Conservation (phyloP, 1,140 invertebrate species). For the Eubasilissa regina region DNA sequence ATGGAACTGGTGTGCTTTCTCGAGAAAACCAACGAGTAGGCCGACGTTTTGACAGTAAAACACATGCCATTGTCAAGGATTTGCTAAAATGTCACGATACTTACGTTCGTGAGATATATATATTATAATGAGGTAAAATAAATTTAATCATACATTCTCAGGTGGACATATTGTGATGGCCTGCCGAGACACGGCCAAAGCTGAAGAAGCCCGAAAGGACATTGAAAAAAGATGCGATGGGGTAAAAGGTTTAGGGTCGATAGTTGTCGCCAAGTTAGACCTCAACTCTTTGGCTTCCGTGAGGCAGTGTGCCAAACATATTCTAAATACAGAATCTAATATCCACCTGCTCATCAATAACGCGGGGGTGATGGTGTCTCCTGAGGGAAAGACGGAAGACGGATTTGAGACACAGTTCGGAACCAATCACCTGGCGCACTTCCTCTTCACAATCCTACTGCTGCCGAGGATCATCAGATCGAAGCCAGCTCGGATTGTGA, state of each 20-base stretch:
- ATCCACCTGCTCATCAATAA: constrained; percentile 88
- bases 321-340: constrained; percentile 74
- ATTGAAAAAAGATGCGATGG: constrained; percentile 69
- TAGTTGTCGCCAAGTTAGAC: constrained; percentile 78
- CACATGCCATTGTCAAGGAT: too few relatives aligned
- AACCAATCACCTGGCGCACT: constrained; percentile 88
- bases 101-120: too few relatives aligned
- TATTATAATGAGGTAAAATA: too few relatives aligned
- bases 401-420: constrained; percentile 89
- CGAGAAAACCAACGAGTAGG: too few relatives aligned
- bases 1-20: too few relatives aligned
- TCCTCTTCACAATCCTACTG: constrained; percentile 85
- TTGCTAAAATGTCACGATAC: too few relatives aligned
- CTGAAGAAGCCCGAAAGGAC: constrained; percentile 62
- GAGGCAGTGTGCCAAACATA: constrained; percentile 21
- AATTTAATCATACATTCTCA: constrained; percentile 25
- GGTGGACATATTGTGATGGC: constrained; percentile 81
- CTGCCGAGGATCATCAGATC: constrained; percentile 79
- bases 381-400: constrained; percentile 79
- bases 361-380: constrained; percentile 85
- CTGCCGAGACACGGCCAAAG: constrained; percentile 72
- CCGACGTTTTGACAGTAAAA: too few relatives aligned
- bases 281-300: constrained; percentile 75
- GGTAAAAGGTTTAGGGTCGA: constrained; percentile 70
- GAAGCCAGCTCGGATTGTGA: constrained; percentile 74